phyloP scores from a whole-genome alignment of 1,140 invertebrate genomes.

The Drosophila suzukii region DNA sequence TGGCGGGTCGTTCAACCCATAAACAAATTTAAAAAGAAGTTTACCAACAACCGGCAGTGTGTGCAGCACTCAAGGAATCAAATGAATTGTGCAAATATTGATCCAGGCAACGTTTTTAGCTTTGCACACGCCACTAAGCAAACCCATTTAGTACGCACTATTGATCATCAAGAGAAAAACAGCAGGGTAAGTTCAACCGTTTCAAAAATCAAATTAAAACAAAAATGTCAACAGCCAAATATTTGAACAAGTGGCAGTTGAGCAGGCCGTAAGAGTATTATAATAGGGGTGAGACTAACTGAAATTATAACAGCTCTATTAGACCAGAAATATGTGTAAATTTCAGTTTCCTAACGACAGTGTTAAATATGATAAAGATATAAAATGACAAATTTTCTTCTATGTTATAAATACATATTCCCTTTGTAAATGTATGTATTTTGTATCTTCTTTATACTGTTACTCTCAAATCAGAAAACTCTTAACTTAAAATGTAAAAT shows the following conservation, averaged over 20 bases:
- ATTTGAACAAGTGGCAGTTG: conserved; percentile 45
- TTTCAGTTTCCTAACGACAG: too few relatives aligned
- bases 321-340: too few relatives aligned
- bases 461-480: too few relatives aligned
- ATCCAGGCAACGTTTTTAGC: conserved; percentile 50
- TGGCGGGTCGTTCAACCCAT: conserved; percentile 56
- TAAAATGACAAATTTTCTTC: too few relatives aligned
- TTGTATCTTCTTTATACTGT: too few relatives aligned
- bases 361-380: too few relatives aligned
- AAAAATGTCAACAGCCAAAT: conserved; percentile 60
- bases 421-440: too few relatives aligned
- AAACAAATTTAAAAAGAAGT: conserved; percentile 19
- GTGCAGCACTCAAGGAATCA: conserved; percentile 41
- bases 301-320: not conserved
- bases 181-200: conserved; percentile 37
- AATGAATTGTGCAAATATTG: conserved; percentile 64
- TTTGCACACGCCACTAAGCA: conserved; percentile 56
- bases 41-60: conserved; percentile 13
- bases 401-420: too few relatives aligned
- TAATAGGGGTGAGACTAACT: not conserved
- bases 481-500: too few relatives aligned
- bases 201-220: conserved; percentile 58
- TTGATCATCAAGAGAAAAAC: conserved; percentile 22
- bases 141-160: conserved; percentile 57
- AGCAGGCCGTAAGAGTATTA: conserved; percentile 3